A percentile compares a stretch with the other conserved stretches of the same genome.
Evolutionary conservation across 2,888 invertebrate species (phyloP).

Genomic region (Philhelius pedissequus): DNA sequence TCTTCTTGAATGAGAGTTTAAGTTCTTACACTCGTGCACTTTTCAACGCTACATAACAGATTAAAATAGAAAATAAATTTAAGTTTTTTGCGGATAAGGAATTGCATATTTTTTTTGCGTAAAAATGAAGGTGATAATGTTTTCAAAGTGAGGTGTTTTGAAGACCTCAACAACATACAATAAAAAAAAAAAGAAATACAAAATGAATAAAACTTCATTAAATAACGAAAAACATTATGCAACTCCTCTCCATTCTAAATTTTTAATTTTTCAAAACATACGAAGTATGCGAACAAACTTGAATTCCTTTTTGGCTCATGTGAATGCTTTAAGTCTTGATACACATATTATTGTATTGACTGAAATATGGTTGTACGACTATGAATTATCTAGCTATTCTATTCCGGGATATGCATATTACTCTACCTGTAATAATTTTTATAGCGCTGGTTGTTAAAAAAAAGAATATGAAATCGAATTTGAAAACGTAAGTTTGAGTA

Average conservation of each 20-base stretch:
- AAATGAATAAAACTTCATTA: neutral
- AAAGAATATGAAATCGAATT: neutral
- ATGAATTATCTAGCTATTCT: neutral
- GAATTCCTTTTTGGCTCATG: neutral
- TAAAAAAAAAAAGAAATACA: neutral
- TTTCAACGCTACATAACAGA: neutral
- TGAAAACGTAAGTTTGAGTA: no score
- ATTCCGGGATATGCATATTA: neutral
- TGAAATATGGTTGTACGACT: conserved; percentile 9
- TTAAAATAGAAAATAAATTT: neutral
- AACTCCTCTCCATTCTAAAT: neutral
- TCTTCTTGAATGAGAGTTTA: neutral
- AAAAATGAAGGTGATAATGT: neutral
- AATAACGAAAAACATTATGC: neutral
- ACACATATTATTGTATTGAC: neutral
- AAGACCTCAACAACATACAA: neutral
- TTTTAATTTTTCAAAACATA: conserved; percentile 3
- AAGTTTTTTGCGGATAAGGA: conserved; percentile 2
- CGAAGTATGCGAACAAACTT: neutral
- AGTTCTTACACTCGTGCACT: neutral
- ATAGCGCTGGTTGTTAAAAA: neutral
- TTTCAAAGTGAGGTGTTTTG: conserved; percentile 1
- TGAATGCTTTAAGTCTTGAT: neutral
- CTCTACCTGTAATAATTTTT: neutral
- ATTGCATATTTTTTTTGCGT: conserved; percentile 2